Evolutionary conservation across 2,113 vertebrate genomes (phyloP), one percentile per base, ranked within the genome.

Genomic region (Xiphias gladius): DNA sequence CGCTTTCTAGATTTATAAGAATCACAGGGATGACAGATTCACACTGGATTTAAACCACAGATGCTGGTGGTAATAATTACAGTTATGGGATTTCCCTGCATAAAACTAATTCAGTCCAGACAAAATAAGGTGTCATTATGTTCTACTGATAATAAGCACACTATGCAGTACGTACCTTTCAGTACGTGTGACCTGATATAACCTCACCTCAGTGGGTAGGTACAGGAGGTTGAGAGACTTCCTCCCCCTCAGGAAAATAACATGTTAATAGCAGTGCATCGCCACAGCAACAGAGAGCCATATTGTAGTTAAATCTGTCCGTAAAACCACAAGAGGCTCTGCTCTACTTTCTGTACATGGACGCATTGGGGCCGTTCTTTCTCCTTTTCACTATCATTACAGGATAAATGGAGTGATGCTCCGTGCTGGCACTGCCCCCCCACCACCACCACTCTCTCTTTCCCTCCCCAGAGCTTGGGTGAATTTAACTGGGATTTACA

Each of bases 251-350:
- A 39, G 80, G 91, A 82, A 88, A 86, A 89, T 84, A 87, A 84
- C 84, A 87, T 46, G 76, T 82, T 94, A 95, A 94, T 89, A 92
- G 90, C 76, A 86, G 84, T 43, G 79, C 88, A 81, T 93, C 68
- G 30, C 89, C 48, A 57, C 39, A 13, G 90, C 89, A 93, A 93
- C 93, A 86, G 81, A 79, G 76, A 80, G 76, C 84, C 81, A 78
- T 89, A 87, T 63, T 90, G 88, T 77, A 73, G 83, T 88, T 88
- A 94, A 93, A 90, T 90, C 85, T 80, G 84, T 89, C 87, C 16
- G 52, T 91, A 86, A 91, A 93, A 91, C 91, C 93, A 79, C 92
- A 88, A 88, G 92, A 90, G 84, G 59, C 74, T 91, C 67, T 22
- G 58, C 82, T 89, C 65, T 43, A 63, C 35, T 55, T 70, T 76